Percentiles rank a stretch among this genome's conserved stretches.
These are phyloP conservation scores for Alaudala cheleensis DNA, from an alignment of 2,113 vertebrate genomes.

Conservation along the genomic window DNA sequence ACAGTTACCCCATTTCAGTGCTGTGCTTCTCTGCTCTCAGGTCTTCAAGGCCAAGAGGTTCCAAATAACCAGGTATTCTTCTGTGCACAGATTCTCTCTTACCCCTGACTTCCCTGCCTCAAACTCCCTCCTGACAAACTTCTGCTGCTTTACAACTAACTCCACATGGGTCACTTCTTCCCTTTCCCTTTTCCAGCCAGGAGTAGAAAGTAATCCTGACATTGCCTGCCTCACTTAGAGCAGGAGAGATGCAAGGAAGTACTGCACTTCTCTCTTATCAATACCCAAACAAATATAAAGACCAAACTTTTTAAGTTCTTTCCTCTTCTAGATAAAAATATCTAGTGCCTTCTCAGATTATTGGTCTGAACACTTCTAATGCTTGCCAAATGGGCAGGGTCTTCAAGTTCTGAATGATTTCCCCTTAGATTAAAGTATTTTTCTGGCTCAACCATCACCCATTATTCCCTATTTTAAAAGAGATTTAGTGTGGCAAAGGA, in stretches of 20 bases:
- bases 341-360: background rate
- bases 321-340: background rate
- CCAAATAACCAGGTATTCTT: background rate
- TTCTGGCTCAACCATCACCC: background rate
- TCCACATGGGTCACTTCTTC: background rate
- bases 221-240: background rate
- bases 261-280: background rate
- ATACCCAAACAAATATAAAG: background rate
- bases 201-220: background rate
- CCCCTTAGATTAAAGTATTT: background rate
- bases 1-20: background rate
- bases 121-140: background rate
- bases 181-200: background rate
- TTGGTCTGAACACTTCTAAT: background rate
- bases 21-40: background rate
- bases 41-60: background rate
- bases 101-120: background rate
- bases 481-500: background rate
- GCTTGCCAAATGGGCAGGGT: conserved; percentile 10
- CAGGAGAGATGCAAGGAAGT: background rate
- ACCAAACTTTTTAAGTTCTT: background rate
- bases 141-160: background rate
- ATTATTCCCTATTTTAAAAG: conserved; percentile 19
- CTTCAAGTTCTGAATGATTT: conserved; percentile 13
- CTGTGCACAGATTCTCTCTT: background rate